Conservation (phyloP, 2,888 invertebrate species). For the Tuberolachnus salignus region DNA sequence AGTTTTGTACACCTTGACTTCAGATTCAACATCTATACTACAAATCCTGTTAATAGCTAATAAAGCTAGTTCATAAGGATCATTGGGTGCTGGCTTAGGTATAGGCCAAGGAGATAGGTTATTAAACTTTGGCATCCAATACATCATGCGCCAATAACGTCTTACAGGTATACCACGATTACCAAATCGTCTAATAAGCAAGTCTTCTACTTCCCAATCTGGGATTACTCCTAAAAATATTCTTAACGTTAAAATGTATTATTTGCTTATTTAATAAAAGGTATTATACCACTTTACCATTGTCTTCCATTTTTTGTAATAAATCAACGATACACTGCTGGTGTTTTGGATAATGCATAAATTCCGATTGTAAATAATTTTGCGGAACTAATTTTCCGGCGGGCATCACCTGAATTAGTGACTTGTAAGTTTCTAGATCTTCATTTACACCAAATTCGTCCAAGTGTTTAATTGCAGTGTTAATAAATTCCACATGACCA, state of each 20-base stretch:
- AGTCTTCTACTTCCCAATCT: constrained; percentile 84
- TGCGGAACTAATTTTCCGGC: constrained; percentile 85
- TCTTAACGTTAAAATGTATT: background rate
- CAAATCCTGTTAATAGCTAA: constrained; percentile 84
- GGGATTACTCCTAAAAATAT: constrained; percentile 78
- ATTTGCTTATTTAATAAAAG: background rate
- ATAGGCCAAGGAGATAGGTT: constrained; percentile 85
- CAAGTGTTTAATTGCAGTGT: constrained; percentile 86
- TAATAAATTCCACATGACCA: constrained; percentile 94
- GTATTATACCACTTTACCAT: constrained; percentile 67
- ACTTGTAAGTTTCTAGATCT: constrained; percentile 85
- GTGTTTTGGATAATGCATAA: constrained; percentile 93
- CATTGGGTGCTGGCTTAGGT: constrained; percentile 78
- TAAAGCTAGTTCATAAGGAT: constrained; percentile 78
- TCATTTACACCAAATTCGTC: constrained; percentile 86
- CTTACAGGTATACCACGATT: constrained; percentile 73
- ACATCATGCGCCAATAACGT: constrained; percentile 82
- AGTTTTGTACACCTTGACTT: constrained; percentile 72
- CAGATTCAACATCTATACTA: constrained; percentile 77
- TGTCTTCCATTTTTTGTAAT: constrained; percentile 92
- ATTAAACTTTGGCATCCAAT: constrained; percentile 94
- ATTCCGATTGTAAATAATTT: constrained; percentile 84
- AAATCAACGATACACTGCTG: constrained; percentile 92
- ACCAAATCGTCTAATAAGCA: constrained; percentile 86
- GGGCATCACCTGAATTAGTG: constrained; percentile 82